A percentile compares a stretch with the other conserved stretches of the same genome.
phyloP scores from a whole-genome alignment of 2,797 vertebrate genomes.

The Phaenicophaeus curvirostris region DNA sequence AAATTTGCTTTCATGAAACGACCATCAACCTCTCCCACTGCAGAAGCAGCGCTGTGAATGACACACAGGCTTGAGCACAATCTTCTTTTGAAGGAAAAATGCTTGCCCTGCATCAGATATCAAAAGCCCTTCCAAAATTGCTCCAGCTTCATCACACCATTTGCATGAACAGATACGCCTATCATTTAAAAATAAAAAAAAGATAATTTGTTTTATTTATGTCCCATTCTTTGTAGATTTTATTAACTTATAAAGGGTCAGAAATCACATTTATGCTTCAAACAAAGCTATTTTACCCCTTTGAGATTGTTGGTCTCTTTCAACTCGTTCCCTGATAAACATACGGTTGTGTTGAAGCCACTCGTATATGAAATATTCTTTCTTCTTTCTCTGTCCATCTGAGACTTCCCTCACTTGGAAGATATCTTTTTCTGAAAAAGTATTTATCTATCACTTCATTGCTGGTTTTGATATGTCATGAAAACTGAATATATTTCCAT shows the following conservation, averaged over 20 bases:
- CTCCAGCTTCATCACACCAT: neutral
- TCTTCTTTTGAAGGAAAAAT: neutral
- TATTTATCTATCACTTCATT: neutral
- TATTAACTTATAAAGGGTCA: neutral
- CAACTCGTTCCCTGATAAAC: neutral
- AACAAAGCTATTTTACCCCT: neutral
- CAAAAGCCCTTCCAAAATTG: neutral
- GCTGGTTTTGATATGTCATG: neutral
- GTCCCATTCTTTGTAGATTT: neutral
- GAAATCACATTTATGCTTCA: neutral
- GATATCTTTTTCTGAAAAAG: neutral
- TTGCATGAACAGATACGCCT: neutral
- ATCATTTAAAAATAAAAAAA: neutral
- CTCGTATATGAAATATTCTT: neutral
- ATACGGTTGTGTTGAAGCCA: neutral
- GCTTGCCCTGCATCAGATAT: neutral
- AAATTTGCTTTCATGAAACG: conserved; percentile 4
- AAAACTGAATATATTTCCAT: neutral
- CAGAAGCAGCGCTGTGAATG: neutral
- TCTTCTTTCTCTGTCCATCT: neutral
- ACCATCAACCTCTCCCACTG: neutral
- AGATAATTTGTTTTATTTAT: neutral
- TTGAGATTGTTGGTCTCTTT: neutral
- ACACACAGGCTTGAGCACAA: rapidly evolving
- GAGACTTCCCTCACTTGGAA: neutral